Evolutionary conservation across 2,888 invertebrate genomes (phyloP), one percentile per base, ranked within the genome.

Genomic region (Scaptomyza tumidula): DNA sequence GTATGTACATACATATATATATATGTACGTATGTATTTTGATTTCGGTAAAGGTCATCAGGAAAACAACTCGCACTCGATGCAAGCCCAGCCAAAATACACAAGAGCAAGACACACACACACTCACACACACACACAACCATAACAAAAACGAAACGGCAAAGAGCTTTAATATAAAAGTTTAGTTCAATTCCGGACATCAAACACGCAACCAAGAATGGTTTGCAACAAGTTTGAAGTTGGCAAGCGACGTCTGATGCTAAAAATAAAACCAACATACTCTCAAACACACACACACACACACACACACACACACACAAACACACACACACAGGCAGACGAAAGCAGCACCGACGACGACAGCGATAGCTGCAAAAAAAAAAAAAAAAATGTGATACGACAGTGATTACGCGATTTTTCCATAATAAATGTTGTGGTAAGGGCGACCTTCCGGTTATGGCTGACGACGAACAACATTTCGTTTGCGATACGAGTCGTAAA

Each of bases 341-440:
- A 27, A 52, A 57, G 57, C 44, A 57, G 31, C 55, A 45, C 16
- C 52, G 31, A 55, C 50, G 31, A 33, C 57, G 52, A 66, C 46
- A 31, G 63, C 49, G 46, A 49, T 43, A 58, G 24, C 62, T 59
- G 56, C 59, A 55, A 60, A 71, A 71, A 77, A 78, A 75, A n/a
- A 55, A 60, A 71, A 71, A 77, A 77, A 78, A 76, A 86, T 58
- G 72, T 83, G 80, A 83, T 79, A 78, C 90, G 84, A 89, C 86
- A 86, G 79, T 88, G 88, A 89, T 89, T 90, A 88, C 86, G 85
- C 89, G 85, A 86, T 88, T 88, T 73, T 86, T 81, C 87, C 84
- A 88, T 88, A 86, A 89, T 89, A 89, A 89, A 89, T 82, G 79
- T 85, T 87, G 88, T 85, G 88, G 88, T 83, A 89, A 89, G 89